Evolutionary conservation across 2,113 vertebrate genomes (phyloP).

Genomic region (Psammodynastes pulverulentus): DNA sequence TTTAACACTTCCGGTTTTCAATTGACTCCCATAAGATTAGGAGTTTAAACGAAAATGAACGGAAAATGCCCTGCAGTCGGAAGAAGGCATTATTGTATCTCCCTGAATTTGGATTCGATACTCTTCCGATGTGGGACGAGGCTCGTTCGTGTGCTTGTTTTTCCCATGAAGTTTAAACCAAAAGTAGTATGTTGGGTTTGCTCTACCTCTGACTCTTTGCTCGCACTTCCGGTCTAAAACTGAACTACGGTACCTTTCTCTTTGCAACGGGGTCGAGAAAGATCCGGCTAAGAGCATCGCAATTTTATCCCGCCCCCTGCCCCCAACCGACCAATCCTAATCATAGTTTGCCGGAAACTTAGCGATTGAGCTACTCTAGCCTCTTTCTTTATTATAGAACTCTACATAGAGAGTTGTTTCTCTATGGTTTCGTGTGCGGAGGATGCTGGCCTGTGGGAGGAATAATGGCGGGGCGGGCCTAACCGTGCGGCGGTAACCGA

Average conservation of each 20-base stretch:
- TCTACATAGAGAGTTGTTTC: no score
- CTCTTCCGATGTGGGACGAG: background rate
- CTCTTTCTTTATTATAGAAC: background rate
- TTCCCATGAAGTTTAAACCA: background rate
- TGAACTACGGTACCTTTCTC: background rate
- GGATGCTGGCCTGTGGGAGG: background rate
- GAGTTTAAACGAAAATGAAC: background rate
- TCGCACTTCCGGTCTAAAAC: background rate
- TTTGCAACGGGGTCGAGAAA: background rate
- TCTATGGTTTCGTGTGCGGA: background rate
- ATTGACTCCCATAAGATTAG: background rate
- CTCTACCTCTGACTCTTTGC: background rate
- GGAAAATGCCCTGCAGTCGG: background rate
- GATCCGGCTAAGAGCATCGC: background rate
- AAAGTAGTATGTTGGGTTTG: background rate
- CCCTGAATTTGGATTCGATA: background rate
- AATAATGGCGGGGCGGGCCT: background rate
- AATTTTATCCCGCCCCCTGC: background rate
- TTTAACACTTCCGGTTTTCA: background rate
- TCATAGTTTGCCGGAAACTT: background rate
- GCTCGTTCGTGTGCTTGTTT: background rate
- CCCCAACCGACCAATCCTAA: background rate
- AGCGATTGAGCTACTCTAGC: background rate
- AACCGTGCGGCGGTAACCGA: background rate
- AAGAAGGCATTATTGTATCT: background rate